A percentile compares a stretch with the other conserved stretches of the same genome.
phyloP scores from a whole-genome alignment of 2,113 vertebrate genomes.

The Naja naja region DNA sequence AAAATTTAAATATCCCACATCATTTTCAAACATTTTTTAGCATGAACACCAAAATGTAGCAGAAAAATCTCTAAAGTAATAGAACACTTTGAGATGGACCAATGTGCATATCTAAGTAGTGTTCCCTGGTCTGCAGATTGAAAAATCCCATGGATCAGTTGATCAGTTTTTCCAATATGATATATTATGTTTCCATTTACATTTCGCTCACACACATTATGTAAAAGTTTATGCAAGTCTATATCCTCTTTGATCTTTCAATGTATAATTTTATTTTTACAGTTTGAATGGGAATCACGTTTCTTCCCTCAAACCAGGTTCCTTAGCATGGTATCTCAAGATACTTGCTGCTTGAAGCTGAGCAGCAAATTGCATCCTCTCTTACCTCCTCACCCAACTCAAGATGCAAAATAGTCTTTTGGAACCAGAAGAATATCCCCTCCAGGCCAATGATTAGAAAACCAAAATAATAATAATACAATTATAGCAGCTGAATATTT shows the following conservation, averaged over 20 bases:
- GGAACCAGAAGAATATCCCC: not conserved
- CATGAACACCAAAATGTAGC: not conserved
- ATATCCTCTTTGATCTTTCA: not conserved
- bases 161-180: not conserved
- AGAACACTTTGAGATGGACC: not conserved
- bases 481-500: not conserved
- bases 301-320: not conserved
- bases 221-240: not conserved
- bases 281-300: not conserved
- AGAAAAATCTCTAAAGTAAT: not conserved
- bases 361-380: not conserved
- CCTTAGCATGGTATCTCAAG: not conserved
- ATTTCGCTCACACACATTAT: not conserved
- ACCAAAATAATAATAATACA: not conserved
- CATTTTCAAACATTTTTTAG: not conserved
- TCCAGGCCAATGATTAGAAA: not conserved
- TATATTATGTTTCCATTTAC: not conserved
- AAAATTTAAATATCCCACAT: not conserved
- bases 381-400: not conserved
- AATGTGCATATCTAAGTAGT: not conserved
- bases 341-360: not conserved
- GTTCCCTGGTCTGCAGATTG: not conserved
- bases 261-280: not conserved
- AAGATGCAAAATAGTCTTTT: not conserved
- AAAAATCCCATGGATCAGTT: not conserved